phyloP scores from a whole-genome alignment of 2,888 invertebrate species.

The Drosophila parthenogenetica region DNA sequence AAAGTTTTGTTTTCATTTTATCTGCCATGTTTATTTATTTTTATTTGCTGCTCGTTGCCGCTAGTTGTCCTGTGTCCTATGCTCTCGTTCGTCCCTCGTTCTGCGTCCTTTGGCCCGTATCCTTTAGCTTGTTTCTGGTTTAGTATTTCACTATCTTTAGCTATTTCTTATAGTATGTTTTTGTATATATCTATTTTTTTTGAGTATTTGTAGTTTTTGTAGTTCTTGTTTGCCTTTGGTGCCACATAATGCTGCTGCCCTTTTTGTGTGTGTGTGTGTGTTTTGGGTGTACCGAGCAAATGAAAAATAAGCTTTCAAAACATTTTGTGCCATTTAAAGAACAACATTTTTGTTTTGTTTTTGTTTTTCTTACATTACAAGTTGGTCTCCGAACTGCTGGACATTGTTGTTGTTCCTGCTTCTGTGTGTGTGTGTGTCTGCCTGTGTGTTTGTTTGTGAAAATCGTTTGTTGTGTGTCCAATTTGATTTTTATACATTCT shows the following conservation, averaged over 20 bases:
- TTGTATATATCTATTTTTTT: conserved; percentile 10
- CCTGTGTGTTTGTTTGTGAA: conserved; percentile 50
- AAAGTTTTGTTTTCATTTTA: conserved; percentile 79
- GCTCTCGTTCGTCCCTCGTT: not conserved
- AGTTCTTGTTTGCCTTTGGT: conserved; percentile 23
- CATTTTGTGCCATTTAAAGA: conserved; percentile 81
- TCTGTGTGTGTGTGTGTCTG: conserved; percentile 16
- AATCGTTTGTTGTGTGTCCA: conserved; percentile 71
- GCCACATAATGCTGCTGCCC: conserved; percentile 44
- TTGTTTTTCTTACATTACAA: conserved; percentile 78
- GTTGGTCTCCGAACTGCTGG: conserved; percentile 67
- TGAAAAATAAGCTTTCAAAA: conserved; percentile 80
- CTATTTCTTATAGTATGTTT: conserved; percentile 54
- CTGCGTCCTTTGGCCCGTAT: conserved; percentile 7
- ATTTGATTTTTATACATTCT: conserved; percentile 71
- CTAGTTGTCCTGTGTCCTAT: conserved; percentile 33
- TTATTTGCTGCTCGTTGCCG: conserved; percentile 68
- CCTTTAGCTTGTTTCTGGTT: conserved; percentile 35
- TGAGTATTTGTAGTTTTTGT: conserved; percentile 13
- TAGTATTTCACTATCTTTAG: conserved; percentile 61
- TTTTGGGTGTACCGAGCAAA: conserved; percentile 62
- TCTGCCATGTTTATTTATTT: conserved; percentile 80
- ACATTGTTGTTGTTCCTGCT: conserved; percentile 59
- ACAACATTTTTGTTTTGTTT: conserved; percentile 69
- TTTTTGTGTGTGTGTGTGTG: conserved; percentile 34